Conservation (phyloP, 2,113 vertebrate genomes). For the Albula goreensis region DNA sequence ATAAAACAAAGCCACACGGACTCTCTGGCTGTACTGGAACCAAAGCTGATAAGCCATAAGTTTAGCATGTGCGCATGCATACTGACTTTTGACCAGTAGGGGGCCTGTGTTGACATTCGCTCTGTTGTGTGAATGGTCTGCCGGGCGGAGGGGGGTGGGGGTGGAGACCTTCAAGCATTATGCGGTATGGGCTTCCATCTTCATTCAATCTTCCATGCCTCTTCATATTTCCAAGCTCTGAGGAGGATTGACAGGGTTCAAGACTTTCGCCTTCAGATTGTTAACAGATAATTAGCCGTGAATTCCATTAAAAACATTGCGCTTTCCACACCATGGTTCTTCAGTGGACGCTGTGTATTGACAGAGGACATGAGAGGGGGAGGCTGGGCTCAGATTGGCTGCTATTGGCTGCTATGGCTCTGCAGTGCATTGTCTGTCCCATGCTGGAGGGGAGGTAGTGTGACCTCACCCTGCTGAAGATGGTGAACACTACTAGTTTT, state of each 20-base stretch:
- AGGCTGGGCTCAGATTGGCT: not conserved
- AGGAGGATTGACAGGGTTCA: conserved; percentile 11
- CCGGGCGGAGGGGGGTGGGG: no score
- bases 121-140: not conserved
- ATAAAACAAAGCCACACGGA: not conserved
- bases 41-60: not conserved
- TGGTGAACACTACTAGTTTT: not conserved
- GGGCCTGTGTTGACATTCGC: not conserved
- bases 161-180: not conserved
- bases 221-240: not conserved
- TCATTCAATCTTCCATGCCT: not conserved
- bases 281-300: conserved; percentile 16
- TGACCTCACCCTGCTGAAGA: not conserved
- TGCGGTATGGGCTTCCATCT: not conserved
- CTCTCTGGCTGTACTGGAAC: not conserved
- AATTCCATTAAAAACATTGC: not conserved
- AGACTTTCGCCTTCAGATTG: not conserved
- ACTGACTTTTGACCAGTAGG: not conserved
- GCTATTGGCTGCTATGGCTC: not conserved
- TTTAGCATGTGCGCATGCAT: not conserved
- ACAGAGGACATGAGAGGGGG: no score
- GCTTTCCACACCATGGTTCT: not conserved
- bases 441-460: not conserved
- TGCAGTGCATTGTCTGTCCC: not conserved
- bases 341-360: not conserved